Conservation (phyloP, 2,797 vertebrate species). For the Rhabdophis nuchalis region DNA sequence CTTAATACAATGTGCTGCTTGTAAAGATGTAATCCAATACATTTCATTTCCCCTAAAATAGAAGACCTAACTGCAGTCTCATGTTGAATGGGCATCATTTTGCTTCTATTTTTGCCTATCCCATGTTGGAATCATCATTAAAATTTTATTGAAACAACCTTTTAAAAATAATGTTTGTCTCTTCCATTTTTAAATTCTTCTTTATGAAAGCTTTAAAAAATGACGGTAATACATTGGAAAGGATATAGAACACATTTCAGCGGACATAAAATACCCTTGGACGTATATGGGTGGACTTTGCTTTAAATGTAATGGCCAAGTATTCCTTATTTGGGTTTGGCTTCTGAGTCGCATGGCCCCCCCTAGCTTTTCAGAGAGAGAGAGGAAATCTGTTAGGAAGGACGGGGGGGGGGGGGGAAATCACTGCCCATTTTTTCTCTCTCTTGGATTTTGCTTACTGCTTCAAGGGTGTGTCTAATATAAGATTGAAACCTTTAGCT, state of each 20-base stretch:
- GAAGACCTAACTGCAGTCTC: neutral
- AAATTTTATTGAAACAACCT: neutral
- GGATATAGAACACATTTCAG: neutral
- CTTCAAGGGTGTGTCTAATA: neutral
- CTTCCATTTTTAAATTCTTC: neutral
- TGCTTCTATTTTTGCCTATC: constrained; percentile 3
- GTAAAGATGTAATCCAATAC: neutral
- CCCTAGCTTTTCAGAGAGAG: neutral
- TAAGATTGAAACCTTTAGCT: neutral
- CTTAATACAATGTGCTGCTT: constrained; percentile 17
- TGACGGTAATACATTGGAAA: neutral
- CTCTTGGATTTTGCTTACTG: neutral
- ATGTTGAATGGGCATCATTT: neutral
- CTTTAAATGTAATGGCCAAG: neutral
- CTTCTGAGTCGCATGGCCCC: neutral
- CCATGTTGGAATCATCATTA: neutral
- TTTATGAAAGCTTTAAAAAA: neutral
- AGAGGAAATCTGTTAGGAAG: neutral
- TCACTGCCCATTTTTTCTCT: neutral
- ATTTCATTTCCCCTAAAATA: constrained; percentile 21
- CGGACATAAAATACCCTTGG: neutral
- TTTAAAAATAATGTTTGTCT: neutral
- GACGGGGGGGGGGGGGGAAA: neutral
- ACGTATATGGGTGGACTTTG: neutral
- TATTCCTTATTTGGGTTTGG: neutral